Percentiles rank a stretch among this genome's conserved stretches.
Conservation (phyloP, 2,113 vertebrate genomes). For the human (Homo sapiens) region DNA sequence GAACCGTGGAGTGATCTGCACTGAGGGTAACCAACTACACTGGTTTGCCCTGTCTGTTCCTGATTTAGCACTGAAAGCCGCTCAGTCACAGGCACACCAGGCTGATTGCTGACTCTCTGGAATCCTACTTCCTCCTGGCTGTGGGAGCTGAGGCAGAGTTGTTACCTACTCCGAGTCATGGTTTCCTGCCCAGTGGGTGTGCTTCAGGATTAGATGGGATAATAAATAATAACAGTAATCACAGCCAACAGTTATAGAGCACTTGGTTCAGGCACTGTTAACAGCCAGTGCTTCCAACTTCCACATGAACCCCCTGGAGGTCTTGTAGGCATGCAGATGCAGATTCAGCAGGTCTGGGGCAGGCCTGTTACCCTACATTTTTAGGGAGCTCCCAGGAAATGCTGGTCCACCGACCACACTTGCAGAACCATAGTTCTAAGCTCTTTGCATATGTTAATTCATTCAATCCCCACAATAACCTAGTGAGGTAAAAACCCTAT, state of each 20-base stretch:
- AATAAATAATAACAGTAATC: conserved; percentile 52
- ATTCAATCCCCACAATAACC: neutral
- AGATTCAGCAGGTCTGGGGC: neutral
- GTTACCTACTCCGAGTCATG: neutral
- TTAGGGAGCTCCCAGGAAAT: neutral
- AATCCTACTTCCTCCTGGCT: neutral
- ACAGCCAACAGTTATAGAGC: neutral
- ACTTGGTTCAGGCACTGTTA: neutral
- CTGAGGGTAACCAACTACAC: neutral
- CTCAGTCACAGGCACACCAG: neutral
- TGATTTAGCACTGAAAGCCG: neutral
- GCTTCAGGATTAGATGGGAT: neutral
- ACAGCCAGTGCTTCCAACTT: neutral
- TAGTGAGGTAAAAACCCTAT: neutral
- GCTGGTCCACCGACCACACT: neutral
- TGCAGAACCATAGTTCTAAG: neutral
- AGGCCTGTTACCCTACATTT: neutral
- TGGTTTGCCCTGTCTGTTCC: neutral
- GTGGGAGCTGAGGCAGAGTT: neutral
- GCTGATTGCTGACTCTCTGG: neutral
- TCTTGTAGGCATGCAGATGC: neutral
- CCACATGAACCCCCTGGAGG: neutral
- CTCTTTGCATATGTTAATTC: neutral
- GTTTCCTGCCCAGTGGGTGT: conserved; percentile 28
- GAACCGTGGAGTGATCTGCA: neutral